Percentiles rank a stretch among this genome's conserved stretches.
Conservation (phyloP, 2,888 invertebrate genomes). For the Orthonevra nobilis region DNA sequence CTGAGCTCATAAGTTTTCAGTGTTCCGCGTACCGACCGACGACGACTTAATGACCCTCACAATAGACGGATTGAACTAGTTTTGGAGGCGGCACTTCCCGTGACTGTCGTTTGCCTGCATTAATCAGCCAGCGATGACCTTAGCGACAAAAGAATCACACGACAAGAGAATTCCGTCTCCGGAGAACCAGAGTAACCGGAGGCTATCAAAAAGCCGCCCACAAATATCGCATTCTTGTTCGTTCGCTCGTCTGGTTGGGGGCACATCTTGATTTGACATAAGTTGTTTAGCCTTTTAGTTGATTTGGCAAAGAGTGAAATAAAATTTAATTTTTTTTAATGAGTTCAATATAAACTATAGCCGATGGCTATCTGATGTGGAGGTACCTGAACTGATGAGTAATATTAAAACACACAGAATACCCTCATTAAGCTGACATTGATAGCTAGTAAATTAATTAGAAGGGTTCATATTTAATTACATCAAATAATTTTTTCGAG, state of each 20-base stretch:
- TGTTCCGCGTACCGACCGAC: not conserved
- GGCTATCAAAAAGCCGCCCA: constrained; percentile 20
- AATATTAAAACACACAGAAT: no score
- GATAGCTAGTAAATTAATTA: constrained; percentile 7
- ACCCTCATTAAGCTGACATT: not conserved
- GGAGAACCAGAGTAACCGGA: constrained; percentile 11
- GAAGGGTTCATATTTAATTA: not conserved
- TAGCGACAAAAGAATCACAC: constrained; percentile 27
- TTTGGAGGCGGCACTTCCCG: constrained; percentile 7
- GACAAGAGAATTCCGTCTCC: not conserved
- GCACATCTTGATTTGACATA: no score
- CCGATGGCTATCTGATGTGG: no score
- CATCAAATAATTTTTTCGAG: not conserved
- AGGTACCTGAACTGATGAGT: no score
- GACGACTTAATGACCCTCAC: constrained; percentile 7
- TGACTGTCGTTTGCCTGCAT: constrained; percentile 19
- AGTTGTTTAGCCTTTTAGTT: no score
- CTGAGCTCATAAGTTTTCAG: not conserved
- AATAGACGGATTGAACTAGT: constrained; percentile 20
- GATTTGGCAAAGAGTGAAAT: no score
- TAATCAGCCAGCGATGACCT: constrained; percentile 50
- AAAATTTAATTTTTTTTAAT: no score
- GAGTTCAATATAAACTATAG: no score
- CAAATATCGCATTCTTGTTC: constrained; percentile 23
- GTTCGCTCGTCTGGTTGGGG: no score